Base-by-base conservation (phyloP, 2,888 invertebrate genomes). In the Sinhomidia bicolor region DNA sequence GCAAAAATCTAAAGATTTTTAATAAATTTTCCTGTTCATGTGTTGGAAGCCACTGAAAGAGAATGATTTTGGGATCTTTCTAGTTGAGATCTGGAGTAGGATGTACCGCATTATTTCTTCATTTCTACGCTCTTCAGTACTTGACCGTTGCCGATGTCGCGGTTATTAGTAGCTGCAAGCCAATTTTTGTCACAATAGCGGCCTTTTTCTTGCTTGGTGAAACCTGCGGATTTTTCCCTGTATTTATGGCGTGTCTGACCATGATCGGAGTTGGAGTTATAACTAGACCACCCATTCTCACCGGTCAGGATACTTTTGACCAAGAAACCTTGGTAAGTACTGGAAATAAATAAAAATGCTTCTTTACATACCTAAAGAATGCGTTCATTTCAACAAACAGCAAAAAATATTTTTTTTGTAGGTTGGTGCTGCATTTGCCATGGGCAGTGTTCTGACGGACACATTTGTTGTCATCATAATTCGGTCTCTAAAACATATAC, bases 191-290 rank as follows among this genome's bases (percentile, higher is more conserved):
- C 3, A 89, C 89, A 20, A 57, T 91, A 23, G 81, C 91, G 2
- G 91, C 91, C 6, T 87, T 91, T 54, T 47, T 91, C 9, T 80
- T 90, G 32, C 83, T 92, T 1, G 90, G 89, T 3, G 92, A 92
- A 44, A 78, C 90, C 10, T 91, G 81, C 60, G 90, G 91, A 5
- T 9, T 90, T 3, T 86, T 92, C n/a, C 90, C 90, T 0, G 68
- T 90, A 10, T 12, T 90, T 0, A 85, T 85, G 17, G 91, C 90
- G 0, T 10, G 91, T 1, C 54, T 91, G 10, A 91, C 91, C 0
- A 82, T 92, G 17, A 14, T 89, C 3, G 91, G 92, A 41, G 90
- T 92, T 23, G 89, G 84, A 7, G 82, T 90, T 0, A 91, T 92
- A 20, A 79, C 89, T 5, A 89, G 90, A 83, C 92, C 92, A 20